Evolutionary conservation across 2,888 invertebrate species (phyloP), one percentile per base, ranked within the genome.

Genomic region (Tetragnatha montana): DNA sequence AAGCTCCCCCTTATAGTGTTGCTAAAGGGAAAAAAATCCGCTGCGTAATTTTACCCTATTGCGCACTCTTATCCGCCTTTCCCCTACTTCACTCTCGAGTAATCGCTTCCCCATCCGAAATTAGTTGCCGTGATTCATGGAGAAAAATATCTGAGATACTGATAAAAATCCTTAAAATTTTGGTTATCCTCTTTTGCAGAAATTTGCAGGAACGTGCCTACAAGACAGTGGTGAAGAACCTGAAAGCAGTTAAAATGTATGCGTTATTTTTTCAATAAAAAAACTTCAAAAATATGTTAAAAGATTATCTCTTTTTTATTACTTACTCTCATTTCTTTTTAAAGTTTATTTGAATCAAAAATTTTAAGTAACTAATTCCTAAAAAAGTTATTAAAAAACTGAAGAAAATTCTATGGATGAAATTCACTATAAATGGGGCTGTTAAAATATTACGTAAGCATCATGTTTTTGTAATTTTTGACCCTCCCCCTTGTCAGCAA

Each of bases 191-290:
- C 21, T 83, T n/a, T 76, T 75, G 8, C 68, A 83, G 83, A 83
- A 83, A 83, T n/a, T 83, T n/a, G 83, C 83, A 75, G 83, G 83
- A 21, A 83, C 75, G 35, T 83, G 83, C 75, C 83, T 75, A 21
- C 10, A 7, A 6, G 60, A 82, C 35, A 82, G 82, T 22, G 82
- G 68, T 12, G 83, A 83, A 75, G 75, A 75, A 2, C 60, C 60
- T 22, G 19, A 8, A 19, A 68, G 75, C 68, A 21, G 51, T 73
- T 50, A 21, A 19, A 81, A 14, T 81, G 81, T 73, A 73, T 22
- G 7, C 71, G 49, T 8, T 14, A 19, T 14, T 81, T 21, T 4
- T 51, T 10, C 19, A 71, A 81, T 81, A 73, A 71, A 73, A 71
- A 73, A 49, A n/a, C 35, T 35, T 35, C 35, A 2, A 2, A n/a